Evolutionary conservation across 2,113 vertebrate species (phyloP), one percentile per base, ranked within the genome.

Genomic region (Prochilodus magdalenae): DNA sequence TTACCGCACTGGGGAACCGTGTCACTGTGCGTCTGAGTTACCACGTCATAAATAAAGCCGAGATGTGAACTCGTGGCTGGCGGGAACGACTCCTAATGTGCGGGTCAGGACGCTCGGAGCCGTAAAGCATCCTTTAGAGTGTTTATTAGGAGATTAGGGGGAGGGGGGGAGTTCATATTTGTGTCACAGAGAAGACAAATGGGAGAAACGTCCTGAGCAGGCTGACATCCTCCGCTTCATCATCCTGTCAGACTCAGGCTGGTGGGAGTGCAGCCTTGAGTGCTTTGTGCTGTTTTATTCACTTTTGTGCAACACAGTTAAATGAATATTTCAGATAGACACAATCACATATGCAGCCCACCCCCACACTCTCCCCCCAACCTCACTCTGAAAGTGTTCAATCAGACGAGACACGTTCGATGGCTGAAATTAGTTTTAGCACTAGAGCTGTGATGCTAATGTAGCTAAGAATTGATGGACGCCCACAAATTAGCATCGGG

Each of bases 111-210:
- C 49, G 15, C 49, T 51, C 49, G 63, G 69, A 73, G 27, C 73
- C 77, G 20, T 55, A 55, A 55, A 90, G 79, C 88, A 89, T 91
- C 87, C 87, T 88, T 87, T 83, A 89, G 67, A 79, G 70, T 87
- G 86, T 91, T 92, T 90, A 91, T 88, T 75, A 82, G 87, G 63
- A 85, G 84, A 88, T 89, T 88, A 79, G 78, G 84, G 75, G 30
- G 29, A 24, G 77, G 75, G 83, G 59, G 62, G 76, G 83, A 86
- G 87, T 83, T 73, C 78, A 83, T 90, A 86, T 86, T 86, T 87
- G 84, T 91, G 92, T 90, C 92, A 90, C 83, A 87, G 84, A 82
- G 85, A 91, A 91, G 89, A 90, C 88, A 87, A 90, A 93, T 89
- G 82, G 88, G 85, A 88, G 90, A 92, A 83, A 88, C 85, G 88